Evolutionary conservation across 2,113 vertebrate species (phyloP), one percentile per base, ranked within the genome.

Genomic region (Potamarius usumacintae): DNA sequence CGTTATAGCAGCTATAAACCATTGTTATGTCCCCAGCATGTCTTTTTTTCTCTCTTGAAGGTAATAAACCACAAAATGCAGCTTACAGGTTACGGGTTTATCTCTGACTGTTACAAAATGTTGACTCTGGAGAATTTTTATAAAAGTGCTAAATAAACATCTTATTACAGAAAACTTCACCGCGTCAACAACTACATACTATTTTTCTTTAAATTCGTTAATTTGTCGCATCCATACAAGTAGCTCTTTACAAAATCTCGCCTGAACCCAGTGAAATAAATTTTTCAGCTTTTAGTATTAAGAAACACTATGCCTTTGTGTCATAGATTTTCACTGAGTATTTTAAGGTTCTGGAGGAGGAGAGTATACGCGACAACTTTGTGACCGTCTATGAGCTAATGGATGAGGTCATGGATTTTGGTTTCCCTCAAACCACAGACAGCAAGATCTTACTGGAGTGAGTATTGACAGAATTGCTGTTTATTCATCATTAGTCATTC

Each of bases 301-400:
- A 78, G 5, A 58, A 10, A 34, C 9, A 22, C 4, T 42, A 5
- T 62, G 55, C 18, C 12, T 1, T 10, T 82, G 18, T 67, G 7
- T 89, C 87, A 63, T 53, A 96, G 96, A 94, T 96, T 8, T 96
- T 96, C 90, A 94, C 91, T 55, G 95, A 96, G 85, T 96, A 96
- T 91, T 96, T 96, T 85, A 96, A 96, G 86, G 94, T 94, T 86
- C 83, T 96, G 0, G 96, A 96, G 86, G 96, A 96, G 85, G 96
- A 96, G 92, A 96, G 96, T n/a, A 95, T 96, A 48, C 95, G 95
- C 1, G 96, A 96, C 92, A 96, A 96, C 92, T 96, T 96, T 91
- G 96, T 96, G 91, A 96, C 94, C 0, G 95, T 96, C 71, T 96
- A 96, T 14, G 96, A 96, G 92, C 93, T 96, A 79, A 93, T 96